Evolutionary conservation across 2,113 vertebrate species (phyloP).

Genomic region (Thymallus thymallus): DNA sequence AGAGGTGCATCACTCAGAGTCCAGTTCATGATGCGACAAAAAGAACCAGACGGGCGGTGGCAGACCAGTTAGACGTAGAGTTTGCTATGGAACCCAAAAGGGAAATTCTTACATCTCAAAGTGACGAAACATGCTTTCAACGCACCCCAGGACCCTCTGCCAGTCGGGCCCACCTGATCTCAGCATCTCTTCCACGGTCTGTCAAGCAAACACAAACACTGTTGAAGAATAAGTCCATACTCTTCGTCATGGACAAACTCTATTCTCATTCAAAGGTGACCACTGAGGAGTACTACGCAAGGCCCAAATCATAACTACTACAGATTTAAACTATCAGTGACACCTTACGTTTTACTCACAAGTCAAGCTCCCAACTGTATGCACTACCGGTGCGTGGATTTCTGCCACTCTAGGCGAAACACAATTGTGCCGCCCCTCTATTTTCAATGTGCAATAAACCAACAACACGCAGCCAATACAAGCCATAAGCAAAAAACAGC

Average conservation of each 20-base stretch:
- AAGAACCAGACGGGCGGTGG: neutral
- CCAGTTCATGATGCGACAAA: neutral
- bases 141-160: constrained; percentile 73
- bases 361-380: too few relatives aligned
- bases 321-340: too few relatives aligned
- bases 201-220: constrained; percentile 14
- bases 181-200: constrained; percentile 73
- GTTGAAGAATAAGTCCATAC: neutral
- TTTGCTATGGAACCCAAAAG: neutral
- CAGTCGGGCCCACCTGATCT: constrained; percentile 71
- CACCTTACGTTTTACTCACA: too few relatives aligned
- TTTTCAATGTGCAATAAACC: too few relatives aligned
- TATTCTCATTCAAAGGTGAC: too few relatives aligned
- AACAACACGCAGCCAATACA: too few relatives aligned
- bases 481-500: too few relatives aligned
- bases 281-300: too few relatives aligned
- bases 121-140: constrained; percentile 75
- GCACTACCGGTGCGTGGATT: too few relatives aligned
- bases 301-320: too few relatives aligned
- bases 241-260: neutral
- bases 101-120: constrained; percentile 69
- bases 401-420: too few relatives aligned
- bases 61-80: neutral
- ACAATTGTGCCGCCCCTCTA: too few relatives aligned
- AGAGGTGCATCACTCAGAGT: neutral